Base-by-base conservation (phyloP, 2,888 invertebrate genomes). In the Atrina japonica region DNA sequence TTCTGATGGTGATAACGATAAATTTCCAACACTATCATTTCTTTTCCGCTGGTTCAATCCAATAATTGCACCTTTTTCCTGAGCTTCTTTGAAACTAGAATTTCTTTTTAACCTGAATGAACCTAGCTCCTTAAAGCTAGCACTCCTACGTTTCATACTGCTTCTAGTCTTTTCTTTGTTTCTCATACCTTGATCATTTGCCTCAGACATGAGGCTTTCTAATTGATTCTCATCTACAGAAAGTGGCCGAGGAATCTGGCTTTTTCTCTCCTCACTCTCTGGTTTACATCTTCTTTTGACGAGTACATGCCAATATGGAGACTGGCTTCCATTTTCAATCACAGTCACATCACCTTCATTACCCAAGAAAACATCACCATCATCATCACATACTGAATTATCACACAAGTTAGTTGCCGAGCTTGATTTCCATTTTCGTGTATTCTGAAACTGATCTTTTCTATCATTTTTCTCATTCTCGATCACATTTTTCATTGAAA, bases 61-160 rank as follows among this genome's bases (percentile, higher is more conserved):
- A 66, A 56, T 70, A 67, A 73, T 25, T 30, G 75, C 45, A 40
- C 78, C 82, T 25, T 64, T 66, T 66, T 78, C 75, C 52, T 76
- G 76, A 0, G 82, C 82, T 45, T 77, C 73, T 35, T 73, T 73
- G 59, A 82, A 82, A 71, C 82, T 82, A n/a, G 78, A 80, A 18
- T 80, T 82, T 43, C 74, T 64, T 45, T 75, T 71, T 16, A 76
- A 59, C 21, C 74, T 73, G 1, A 65, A 70, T 11, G 68, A 58
- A 9, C 56, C 59, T 7, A 67, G 40, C 25, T 77, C 78, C 18
- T 70, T 73, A n/a, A 80, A 77, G 67, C 80, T 77, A 29, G 74
- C 73, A 64, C 76, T 76, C 55, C 67, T 43, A 16, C 67, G 66
- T 30, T 58, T 56, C 25, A 49, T 58, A 25, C 40, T 45, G 14